phyloP scores from a whole-genome alignment of 2,113 vertebrate genomes.

The Ceratotherium simum region DNA sequence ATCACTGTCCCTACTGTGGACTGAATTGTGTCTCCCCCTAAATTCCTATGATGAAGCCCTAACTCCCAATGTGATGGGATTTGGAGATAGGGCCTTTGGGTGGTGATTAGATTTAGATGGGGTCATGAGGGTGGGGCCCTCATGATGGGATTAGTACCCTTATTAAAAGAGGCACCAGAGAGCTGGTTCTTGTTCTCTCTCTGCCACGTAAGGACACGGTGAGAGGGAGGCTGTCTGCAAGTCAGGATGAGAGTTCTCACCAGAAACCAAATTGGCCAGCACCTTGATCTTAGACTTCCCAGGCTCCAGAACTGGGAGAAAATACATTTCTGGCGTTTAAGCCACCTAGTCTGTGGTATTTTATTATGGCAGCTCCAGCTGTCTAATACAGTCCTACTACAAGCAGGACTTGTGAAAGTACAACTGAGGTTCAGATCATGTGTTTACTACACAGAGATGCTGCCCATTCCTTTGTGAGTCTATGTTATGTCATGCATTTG shows the following conservation, averaged over 20 bases:
- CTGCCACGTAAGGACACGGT: neutral
- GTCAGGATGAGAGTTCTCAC: neutral
- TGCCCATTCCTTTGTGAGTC: slow-evolving; percentile 58
- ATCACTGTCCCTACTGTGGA: neutral
- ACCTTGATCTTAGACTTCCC: neutral
- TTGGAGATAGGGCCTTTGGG: neutral
- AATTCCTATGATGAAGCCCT: slow-evolving; percentile 37
- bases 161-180: neutral
- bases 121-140: neutral
- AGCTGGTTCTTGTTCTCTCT: slow-evolving; percentile 14
- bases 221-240: neutral
- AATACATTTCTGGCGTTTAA: neutral
- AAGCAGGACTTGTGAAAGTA: slow-evolving; percentile 46
- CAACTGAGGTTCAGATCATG: slow-evolving; percentile 30
- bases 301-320: neutral
- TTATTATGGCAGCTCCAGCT: neutral
- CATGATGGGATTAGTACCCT: neutral
- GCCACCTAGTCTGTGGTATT: neutral
- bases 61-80: neutral
- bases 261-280: neutral
- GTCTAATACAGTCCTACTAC: neutral
- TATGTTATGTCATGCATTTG: neutral
- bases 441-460: slow-evolving; percentile 62
- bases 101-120: neutral
- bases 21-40: neutral